phyloP scores from a whole-genome alignment of 2,797 vertebrate species.

The Silurus lanzhouensis region DNA sequence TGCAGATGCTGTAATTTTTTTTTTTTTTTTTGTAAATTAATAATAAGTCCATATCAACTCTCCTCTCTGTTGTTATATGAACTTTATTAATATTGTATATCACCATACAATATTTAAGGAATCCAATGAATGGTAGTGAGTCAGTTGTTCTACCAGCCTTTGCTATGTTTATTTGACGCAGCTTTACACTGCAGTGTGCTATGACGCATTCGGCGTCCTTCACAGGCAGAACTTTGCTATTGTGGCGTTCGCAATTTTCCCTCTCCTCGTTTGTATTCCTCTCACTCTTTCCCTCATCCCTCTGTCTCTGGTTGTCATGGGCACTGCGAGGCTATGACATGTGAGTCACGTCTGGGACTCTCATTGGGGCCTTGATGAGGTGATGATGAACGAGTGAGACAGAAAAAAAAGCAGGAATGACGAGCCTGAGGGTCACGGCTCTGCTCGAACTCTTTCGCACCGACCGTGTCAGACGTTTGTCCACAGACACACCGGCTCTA shows the following conservation, averaged over 20 bases:
- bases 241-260: not conserved
- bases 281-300: conserved; percentile 11
- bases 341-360: conserved; percentile 54
- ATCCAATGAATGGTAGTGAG: not conserved
- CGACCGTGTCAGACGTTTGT: conserved; percentile 40
- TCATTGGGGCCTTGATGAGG: conserved; percentile 34
- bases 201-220: conserved; percentile 30
- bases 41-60: not conserved
- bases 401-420: conserved; percentile 26
- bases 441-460: conserved; percentile 29
- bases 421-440: not conserved
- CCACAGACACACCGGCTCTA: conserved; percentile 41
- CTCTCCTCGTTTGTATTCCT: conserved; percentile 31
- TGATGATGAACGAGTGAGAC: conserved; percentile 22
- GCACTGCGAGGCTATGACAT: conserved; percentile 54
- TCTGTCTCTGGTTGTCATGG: conserved; percentile 47
- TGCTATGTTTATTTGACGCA: not conserved
- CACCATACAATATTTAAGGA: not conserved
- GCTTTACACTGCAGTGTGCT: not conserved
- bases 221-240: not conserved
- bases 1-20: not conserved
- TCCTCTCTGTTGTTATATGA: not conserved
- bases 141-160: not conserved
- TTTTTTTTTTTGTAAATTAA: not conserved
- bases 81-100: conserved; percentile 1